A percentile compares a stretch with the other conserved stretches of the same genome.
Evolutionary conservation across 2,113 vertebrate genomes (phyloP).

Genomic region (Indicator maculatus): DNA sequence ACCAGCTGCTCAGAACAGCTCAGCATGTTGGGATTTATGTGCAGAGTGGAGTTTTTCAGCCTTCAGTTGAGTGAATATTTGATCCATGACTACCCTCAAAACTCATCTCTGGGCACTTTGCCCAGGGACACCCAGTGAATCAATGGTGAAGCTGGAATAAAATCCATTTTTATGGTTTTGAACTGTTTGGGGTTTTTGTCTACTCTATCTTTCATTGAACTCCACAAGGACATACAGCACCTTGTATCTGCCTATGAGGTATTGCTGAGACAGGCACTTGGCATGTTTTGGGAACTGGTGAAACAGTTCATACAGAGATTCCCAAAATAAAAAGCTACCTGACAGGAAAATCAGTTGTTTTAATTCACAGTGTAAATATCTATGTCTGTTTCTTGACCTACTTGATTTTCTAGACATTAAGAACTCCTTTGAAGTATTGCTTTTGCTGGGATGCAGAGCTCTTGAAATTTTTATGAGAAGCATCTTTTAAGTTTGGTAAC

Average conservation of each 20-base stretch:
- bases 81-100: not conserved
- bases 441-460: not conserved
- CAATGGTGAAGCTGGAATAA: not conserved
- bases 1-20: not conserved
- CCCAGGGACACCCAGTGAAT: not conserved
- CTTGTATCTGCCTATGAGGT: not conserved
- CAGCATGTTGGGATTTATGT: not conserved
- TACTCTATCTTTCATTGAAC: not conserved
- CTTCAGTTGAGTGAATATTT: not conserved
- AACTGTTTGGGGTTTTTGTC: not conserved
- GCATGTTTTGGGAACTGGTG: not conserved
- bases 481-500: not conserved
- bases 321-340: not conserved
- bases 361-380: not conserved
- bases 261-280: not conserved
- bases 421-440: conserved; percentile 11
- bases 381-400: conserved; percentile 6
- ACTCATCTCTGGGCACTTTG: not conserved
- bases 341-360: not conserved
- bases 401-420: conserved; percentile 6
- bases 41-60: not conserved
- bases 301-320: not conserved
- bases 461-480: conserved; percentile 47
- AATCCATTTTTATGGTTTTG: not conserved
- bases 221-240: not conserved